These are phyloP conservation scores for Drosophila macrospina DNA, from an alignment of 2,888 invertebrate species.

Conservation along the genomic window DNA sequence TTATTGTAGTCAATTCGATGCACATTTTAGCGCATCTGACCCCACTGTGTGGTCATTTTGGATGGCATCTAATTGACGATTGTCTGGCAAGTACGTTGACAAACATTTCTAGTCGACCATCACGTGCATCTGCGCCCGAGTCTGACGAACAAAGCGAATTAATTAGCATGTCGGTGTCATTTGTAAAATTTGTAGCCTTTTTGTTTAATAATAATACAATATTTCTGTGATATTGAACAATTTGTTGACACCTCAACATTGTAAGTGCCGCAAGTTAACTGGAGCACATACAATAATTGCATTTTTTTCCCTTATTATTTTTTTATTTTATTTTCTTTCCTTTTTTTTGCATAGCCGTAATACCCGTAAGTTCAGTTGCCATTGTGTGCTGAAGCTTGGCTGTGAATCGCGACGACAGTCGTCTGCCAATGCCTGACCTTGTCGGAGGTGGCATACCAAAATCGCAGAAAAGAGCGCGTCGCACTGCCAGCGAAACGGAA, in stretches of 20 bases:
- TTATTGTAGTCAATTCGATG: background rate
- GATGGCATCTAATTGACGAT: slow-evolving; percentile 66
- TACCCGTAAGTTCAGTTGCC: slow-evolving; percentile 37
- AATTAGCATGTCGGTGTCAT: slow-evolving; percentile 71
- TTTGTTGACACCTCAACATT: slow-evolving; percentile 28
- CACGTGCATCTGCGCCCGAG: slow-evolving; percentile 65
- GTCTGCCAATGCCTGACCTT: slow-evolving; percentile 59
- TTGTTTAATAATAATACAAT: slow-evolving; percentile 27
- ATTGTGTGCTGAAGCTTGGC: slow-evolving; percentile 26
- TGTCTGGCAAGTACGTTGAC: slow-evolving; percentile 73
- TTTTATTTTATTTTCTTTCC: slow-evolving; percentile 9
- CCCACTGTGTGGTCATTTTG: slow-evolving; percentile 12
- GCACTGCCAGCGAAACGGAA: slow-evolving; percentile 74
- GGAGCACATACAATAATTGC: slow-evolving; percentile 24
- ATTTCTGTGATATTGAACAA: slow-evolving; percentile 52
- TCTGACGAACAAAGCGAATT: slow-evolving; percentile 69
- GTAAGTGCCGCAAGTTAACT: slow-evolving; percentile 35
- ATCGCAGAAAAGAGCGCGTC: slow-evolving; percentile 57
- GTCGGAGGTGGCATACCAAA: slow-evolving; percentile 69
- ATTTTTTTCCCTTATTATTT: slow-evolving; percentile 9
- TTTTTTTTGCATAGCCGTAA: slow-evolving; percentile 36
- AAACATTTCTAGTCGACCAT: slow-evolving; percentile 57
- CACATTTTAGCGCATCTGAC: background rate
- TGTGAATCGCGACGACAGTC: slow-evolving; percentile 52
- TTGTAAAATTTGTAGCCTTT: slow-evolving; percentile 51